These are phyloP conservation scores for Melolontha melolontha DNA, from an alignment of 2,888 invertebrate species.

Conservation along the genomic window DNA sequence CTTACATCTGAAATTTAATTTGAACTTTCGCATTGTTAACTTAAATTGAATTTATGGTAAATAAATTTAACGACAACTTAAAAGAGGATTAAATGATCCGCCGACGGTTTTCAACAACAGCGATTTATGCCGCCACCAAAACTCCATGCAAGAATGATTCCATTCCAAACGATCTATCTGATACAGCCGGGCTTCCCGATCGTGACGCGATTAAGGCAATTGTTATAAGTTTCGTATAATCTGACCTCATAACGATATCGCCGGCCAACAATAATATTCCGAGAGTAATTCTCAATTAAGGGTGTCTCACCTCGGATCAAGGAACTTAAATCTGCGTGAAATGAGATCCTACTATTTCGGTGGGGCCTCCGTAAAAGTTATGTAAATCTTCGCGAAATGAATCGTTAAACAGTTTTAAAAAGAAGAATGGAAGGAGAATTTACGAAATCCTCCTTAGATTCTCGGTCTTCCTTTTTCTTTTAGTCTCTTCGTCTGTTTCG, in stretches of 20 bases:
- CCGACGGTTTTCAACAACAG: slow-evolving; percentile 10
- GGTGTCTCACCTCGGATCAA: slow-evolving; percentile 25
- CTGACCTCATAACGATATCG: slow-evolving; percentile 26
- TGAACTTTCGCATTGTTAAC: neutral
- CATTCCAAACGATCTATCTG: slow-evolving; percentile 4
- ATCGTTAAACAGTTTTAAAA: slow-evolving; percentile 30
- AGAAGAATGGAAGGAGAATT: slow-evolving; percentile 14
- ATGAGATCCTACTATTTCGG: slow-evolving; percentile 28
- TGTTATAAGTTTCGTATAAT: slow-evolving; percentile 36
- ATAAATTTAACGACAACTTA: slow-evolving; percentile 17
- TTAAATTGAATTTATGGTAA: slow-evolving; percentile 25
- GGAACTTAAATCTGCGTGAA: slow-evolving; percentile 36
- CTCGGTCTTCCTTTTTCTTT: neutral
- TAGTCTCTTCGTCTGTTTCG: slow-evolving; percentile 1
- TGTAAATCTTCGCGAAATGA: slow-evolving; percentile 35
- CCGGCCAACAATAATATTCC: slow-evolving; percentile 31
- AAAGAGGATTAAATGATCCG: slow-evolving; percentile 20
- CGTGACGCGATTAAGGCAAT: slow-evolving; percentile 32
- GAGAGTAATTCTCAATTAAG: slow-evolving; percentile 35
- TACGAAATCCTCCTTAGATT: slow-evolving; percentile 11
- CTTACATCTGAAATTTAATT: too few species aligned
- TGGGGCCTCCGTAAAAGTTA: slow-evolving; percentile 25
- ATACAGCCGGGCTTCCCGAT: slow-evolving; percentile 15
- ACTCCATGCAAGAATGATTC: slow-evolving; percentile 7
- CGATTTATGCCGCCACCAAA: neutral